Evolutionary conservation across 2,797 vertebrate genomes (phyloP), one percentile per base, ranked within the genome.

Genomic region (Pseudotriccus pelzelni): DNA sequence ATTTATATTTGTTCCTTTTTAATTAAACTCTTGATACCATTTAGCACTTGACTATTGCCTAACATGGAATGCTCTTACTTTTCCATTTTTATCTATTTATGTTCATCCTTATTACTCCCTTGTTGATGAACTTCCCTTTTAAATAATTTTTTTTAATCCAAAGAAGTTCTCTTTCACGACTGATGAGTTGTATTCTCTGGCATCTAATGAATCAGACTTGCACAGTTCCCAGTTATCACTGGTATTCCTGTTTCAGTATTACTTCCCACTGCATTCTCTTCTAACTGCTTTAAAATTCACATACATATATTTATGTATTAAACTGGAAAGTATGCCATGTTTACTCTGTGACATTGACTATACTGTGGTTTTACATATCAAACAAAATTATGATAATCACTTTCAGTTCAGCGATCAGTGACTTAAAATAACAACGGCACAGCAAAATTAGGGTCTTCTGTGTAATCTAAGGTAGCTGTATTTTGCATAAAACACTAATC

Each of bases 1-100:
- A 82, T 49, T 74, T 22, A 3, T 63, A 64, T 41, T 80, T 56
- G 9, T 32, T 91, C 37, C 30, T 81, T 78, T 84, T 55, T 16
- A 82, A n/a, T 46, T 90, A 75, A 20, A 34, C 20, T 69, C 41
- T 36, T 36, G 56, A 23, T 59, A 70, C 15, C 1, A 63, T 80
- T 84, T 67, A 63, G 52, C 50, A 66, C 18, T 91, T 87, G 44
- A 30, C 75, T 34, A 55, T 16, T 73, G 81, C 62, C 66, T 73
- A 69, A 43, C 32, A 46, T 4, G 21, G 21, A 72, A 17, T 14
- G 18, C n/a, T 90, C 28, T 89, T 70, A 69, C 32, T 91, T 86
- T 66, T 81, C 43, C 28, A 73, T 81, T 95, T 94, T 80, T 73
- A 86, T 66, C 69, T 93, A 77, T 79, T 91, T 66, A 43, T 87